These are phyloP conservation scores for Trichopria drosophilae DNA, from an alignment of 2,888 invertebrate genomes.

Conservation along the genomic window DNA sequence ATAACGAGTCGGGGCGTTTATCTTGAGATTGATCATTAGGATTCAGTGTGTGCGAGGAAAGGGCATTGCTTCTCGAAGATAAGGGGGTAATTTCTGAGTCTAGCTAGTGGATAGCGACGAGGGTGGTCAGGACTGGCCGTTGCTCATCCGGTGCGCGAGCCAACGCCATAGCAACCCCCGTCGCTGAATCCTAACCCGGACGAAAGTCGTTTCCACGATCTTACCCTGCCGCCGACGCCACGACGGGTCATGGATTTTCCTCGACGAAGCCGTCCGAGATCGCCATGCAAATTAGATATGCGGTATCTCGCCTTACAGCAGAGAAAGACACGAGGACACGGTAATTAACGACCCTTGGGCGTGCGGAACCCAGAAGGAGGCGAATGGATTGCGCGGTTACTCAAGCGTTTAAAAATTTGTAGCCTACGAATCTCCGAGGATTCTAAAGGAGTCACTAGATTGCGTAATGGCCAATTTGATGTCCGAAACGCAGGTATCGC, in stretches of 20 bases:
- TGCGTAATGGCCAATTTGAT: too few relatives aligned
- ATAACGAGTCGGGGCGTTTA: constrained; percentile 48
- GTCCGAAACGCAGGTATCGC: too few relatives aligned
- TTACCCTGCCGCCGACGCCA: constrained; percentile 38
- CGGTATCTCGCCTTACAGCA: constrained; percentile 43
- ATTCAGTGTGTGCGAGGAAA: constrained; percentile 50
- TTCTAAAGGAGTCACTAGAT: too few relatives aligned
- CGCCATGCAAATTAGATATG: constrained; percentile 53
- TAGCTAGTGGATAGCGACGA: too few relatives aligned
- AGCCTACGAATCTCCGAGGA: too few relatives aligned
- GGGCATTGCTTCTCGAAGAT: constrained; percentile 52
- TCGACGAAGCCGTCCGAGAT: constrained; percentile 42
- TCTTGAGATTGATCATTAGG: too few relatives aligned
- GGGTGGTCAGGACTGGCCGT: constrained; percentile 54
- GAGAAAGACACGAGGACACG: too few relatives aligned
- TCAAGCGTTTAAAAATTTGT: too few relatives aligned
- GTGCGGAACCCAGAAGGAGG: too few relatives aligned
- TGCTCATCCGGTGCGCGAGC: constrained; percentile 50
- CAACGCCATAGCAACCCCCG: constrained; percentile 29
- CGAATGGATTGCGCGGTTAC: too few relatives aligned
- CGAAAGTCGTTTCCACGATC: constrained; percentile 52
- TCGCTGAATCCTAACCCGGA: constrained; percentile 34
- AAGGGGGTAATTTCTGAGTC: constrained; percentile 56
- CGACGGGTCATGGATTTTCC: constrained; percentile 17
- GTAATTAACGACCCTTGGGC: too few relatives aligned